phyloP scores from a whole-genome alignment of 2,888 invertebrate genomes.

The Notodromas monacha region DNA sequence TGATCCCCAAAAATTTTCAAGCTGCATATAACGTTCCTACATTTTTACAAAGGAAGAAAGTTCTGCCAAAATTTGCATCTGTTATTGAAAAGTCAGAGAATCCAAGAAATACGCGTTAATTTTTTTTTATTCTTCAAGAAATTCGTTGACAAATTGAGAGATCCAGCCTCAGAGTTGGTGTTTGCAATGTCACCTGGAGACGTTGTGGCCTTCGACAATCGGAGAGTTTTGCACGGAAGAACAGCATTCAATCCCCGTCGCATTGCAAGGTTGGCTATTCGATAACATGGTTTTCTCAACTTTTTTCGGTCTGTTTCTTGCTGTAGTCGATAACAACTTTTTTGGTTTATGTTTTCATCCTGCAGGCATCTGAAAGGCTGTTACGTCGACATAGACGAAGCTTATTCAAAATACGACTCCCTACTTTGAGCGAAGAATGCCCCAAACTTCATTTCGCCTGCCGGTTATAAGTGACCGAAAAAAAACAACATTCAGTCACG shows the following conservation, averaged over 20 bases:
- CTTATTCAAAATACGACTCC: conserved; percentile 13
- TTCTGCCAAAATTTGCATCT: no score
- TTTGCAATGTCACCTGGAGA: conserved; percentile 15
- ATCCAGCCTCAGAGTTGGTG: conserved; percentile 12
- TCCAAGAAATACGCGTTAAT: no score
- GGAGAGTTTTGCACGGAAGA: conserved; percentile 14
- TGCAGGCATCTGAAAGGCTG: conserved; percentile 15
- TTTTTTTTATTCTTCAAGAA: not conserved
- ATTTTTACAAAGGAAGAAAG: no score
- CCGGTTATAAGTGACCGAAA: no score
- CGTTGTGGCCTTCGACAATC: conserved; percentile 15
- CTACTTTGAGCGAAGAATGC: no score
- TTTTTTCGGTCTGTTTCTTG: conserved; percentile 1
- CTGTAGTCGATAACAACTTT: not conserved
- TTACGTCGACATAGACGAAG: conserved; percentile 16
- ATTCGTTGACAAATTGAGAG: conserved; percentile 13
- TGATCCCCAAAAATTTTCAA: no score
- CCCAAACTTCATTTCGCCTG: no score
- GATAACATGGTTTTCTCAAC: no score
- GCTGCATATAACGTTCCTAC: no score
- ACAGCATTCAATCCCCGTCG: conserved; percentile 13
- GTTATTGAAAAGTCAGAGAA: no score
- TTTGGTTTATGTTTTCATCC: conserved; percentile 5
- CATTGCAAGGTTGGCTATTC: not conserved
- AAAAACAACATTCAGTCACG: no score